Base-by-base conservation (phyloP, 2,888 invertebrate species). In the Pandemis cinnamomeana region DNA sequence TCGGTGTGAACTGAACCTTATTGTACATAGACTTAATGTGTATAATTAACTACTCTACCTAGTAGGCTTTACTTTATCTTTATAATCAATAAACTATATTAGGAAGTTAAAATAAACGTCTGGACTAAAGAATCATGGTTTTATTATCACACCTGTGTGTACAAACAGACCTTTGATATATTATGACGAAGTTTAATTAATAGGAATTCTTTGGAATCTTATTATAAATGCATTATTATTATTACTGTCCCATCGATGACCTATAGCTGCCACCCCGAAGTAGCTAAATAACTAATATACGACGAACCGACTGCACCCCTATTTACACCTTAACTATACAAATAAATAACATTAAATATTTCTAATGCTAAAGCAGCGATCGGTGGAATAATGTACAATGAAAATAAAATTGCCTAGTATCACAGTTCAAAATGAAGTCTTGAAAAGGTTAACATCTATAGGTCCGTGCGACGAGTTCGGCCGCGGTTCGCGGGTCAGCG, bases 371-470 rank as follows among this genome's bases (percentile, higher is more conserved):
- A 75, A 83, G 78, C 77, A 82, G 81, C 82, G 78, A 79, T 91
- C 92, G 92, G 92, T 92, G 92, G 91, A 91, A 84, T 86, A 83
- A 85, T 84, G 78, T 85, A 87, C 83, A 85, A 64, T 51, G 76
- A 72, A 79, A 80, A 72, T 62, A 72, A 70, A 75, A 73, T 80
- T 78, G 72, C 80, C 87, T 90, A 91, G 90, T 93, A 93, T 92
- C 86, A 86, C 93, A 94, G 93, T 86, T 92, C 82, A 93, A 81
- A 94, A 91, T 80, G 91, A 88, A 88, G 93, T 93, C 87, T 92
- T 93, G 82, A 90, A 90, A 72, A 90, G 89, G 78, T 84, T 88
- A 76, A 88, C 81, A 79, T 87, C 82, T 63, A 82, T 76, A 71
- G 82, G 72, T 7, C 67, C 67, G 63, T 15, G 42, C 15, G 87